phyloP scores from a whole-genome alignment of 2,888 invertebrate genomes.

The Apeira syringaria region DNA sequence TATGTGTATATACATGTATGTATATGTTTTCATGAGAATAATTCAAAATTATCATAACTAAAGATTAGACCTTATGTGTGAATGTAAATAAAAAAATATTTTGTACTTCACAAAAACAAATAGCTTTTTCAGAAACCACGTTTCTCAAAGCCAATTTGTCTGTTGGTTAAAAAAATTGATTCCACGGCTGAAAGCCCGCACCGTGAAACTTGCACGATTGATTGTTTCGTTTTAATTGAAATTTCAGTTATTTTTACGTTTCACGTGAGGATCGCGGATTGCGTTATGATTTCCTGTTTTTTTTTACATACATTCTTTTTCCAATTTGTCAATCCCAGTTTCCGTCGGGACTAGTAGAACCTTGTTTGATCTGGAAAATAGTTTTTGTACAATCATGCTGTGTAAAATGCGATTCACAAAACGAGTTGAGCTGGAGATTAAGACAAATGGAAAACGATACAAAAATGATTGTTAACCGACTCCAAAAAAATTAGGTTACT shows the following conservation, averaged over 20 bases:
- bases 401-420: background rate
- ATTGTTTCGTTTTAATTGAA: conserved; percentile 24
- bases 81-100: too few relatives aligned
- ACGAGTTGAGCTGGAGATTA: too few relatives aligned
- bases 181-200: background rate
- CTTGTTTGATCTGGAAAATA: background rate
- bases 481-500: too few relatives aligned
- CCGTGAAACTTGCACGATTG: conserved; percentile 16
- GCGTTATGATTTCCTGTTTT: background rate
- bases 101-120: too few relatives aligned
- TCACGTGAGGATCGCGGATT: background rate
- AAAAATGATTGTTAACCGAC: too few relatives aligned
- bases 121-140: background rate
- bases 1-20: too few relatives aligned
- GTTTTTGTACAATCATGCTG: background rate
- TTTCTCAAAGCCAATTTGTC: background rate
- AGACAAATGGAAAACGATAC: too few relatives aligned
- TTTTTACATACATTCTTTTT: background rate
- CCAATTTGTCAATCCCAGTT: background rate
- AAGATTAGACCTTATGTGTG: too few relatives aligned
- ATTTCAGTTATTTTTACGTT: conserved; percentile 20
- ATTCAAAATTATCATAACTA: too few relatives aligned
- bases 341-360: background rate
- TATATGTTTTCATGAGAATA: too few relatives aligned
- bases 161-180: background rate